Base-by-base conservation (phyloP, 2,888 invertebrate species). In the Steinernema carpocapsae region DNA sequence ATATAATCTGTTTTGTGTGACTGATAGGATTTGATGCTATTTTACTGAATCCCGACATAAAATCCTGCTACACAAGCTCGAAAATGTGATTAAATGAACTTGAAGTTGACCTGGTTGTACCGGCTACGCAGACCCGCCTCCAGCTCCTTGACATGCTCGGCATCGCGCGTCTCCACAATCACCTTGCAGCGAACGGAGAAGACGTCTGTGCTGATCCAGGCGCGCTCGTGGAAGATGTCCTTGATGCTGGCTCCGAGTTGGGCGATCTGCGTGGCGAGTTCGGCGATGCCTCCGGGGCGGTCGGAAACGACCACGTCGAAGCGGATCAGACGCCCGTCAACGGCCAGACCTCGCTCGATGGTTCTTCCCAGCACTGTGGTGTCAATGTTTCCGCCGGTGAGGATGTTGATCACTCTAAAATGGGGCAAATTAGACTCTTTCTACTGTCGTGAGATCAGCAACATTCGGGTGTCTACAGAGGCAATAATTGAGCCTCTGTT, bases 181-280 rank as follows among this genome's bases (percentile, higher is more conserved):
- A 94, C 93, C 89, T 94, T 75, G 17, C 85, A 86, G 26, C 77
- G 78, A 0, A 88, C 88, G 12, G 92, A 92, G 88, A 94, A 95
- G 70, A 97, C 93, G 88, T 97, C 95, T 0, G 92, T 92, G 76
- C 92, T 92, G 17, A 96, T 91, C 95, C 95, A 96, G 0, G 96
- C 95, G 73, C 96, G 91, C 88, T 97, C 96, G 88, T 97, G 96
- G 89, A 94, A 93, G 76, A 97, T 94, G 87, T 96, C 96, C 88
- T 96, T 97, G 79, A 97, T 94, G 48, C 89, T 89, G 7, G 86
- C 90, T 48, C 90, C 90, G 22, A 88, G 77, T 51, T 87, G 85
- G 3, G 88, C 87, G 37, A 90, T 86, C n/a, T 88, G 80, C 37
- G 87, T 87, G 6, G 90, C 88, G 22, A 90, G 83, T 78, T 90